Evolutionary conservation across 2,113 vertebrate species (phyloP), one percentile per base, ranked within the genome.

Genomic region (Suricata suricatta): DNA sequence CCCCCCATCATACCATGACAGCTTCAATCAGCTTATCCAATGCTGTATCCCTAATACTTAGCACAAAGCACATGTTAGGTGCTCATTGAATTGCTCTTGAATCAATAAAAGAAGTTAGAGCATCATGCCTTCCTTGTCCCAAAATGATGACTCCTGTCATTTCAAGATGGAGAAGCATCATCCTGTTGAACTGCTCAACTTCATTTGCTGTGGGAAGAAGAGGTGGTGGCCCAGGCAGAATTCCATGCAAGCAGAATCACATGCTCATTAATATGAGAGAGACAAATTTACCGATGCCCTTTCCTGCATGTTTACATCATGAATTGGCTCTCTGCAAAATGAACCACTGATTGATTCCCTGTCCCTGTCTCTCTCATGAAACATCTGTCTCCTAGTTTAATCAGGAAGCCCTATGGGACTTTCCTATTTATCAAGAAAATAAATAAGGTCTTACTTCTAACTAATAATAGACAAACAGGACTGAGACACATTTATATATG

Each of bases 321-420:
- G 81, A 95, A 79, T 80, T 71, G 47, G n/a, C 96, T 93, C 92
- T 95, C 95, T 94, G 69, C 63, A 94, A 97, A 96, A 95, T 50
- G 50, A 97, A 96, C 83, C 83, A 71, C 79, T 98, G 97, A 98
- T 84, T 96, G 95, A 98, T 97, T 96, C 94, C 77, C 97, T 68
- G 64, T 98, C 86, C 90, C 88, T 89, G 96, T 96, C 33, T 33
- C 15, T 90, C 95, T 97, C 57, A 16, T 68, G 79, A 91, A 98
- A 97, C 96, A 98, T 98, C 95, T 98, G 97, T 97, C 97, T 98
- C 91, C 33, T 93, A 86, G 76, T 96, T 92, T 97, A 97, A 98
- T 97, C 95, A 85, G 82, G 64, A 97, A 84, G 93, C 88, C 92
- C 92, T 31, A 10, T 63, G 79, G 74, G 96, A 91, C 69, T 91